Evolutionary conservation across 2,113 vertebrate genomes (phyloP), one percentile per base, ranked within the genome.

Genomic region (Fregata magnificens): DNA sequence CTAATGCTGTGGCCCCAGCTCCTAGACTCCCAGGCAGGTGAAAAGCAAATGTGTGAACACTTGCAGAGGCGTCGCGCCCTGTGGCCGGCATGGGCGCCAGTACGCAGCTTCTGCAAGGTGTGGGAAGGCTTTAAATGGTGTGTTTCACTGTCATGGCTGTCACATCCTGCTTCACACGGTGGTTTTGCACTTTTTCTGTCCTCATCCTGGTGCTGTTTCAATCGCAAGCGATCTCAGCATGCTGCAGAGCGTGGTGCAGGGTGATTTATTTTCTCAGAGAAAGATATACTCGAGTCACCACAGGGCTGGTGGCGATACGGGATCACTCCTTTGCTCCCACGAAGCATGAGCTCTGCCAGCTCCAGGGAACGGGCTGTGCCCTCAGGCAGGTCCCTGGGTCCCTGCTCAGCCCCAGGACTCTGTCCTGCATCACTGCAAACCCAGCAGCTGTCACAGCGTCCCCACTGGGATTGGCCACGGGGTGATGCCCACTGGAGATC

Each of bases 51-150:
- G 0, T 0, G 1, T 24, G 66, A 95, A 10, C 7, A 2, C 8
- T 28, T 0, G 5, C 2, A 4, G 47, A 34, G 47, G 25, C 10
- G 1, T 42, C 0, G 0, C 1, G 3, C 52, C 14, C 32, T 24
- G 49, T 4, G 2, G 58, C 28, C 6, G 1, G 47, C n/a, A 9
- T 1, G 0, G n/a, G 18, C 1, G 0, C 45, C 3, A 0, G 32
- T 42, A 5, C 0, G 0, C 4, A 3, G 40, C 74, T 62, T 36
- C 62, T 81, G 61, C 53, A 6, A 72, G 10, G 47, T 6, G 31
- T 84, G 69, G n/a, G 76, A 65, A 88, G n/a, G 42, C 20, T 88
- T 36, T 36, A 32, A 34, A 16, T 0, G 1, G 11, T 45, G 19
- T 10, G 1, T 58, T 86, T 58, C 4, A 3, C 65, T 78, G 25